Percentiles rank a stretch among this genome's conserved stretches.
These are phyloP conservation scores for Bufo gargarizans DNA, from an alignment of 2,113 vertebrate species.

Conservation along the genomic window DNA sequence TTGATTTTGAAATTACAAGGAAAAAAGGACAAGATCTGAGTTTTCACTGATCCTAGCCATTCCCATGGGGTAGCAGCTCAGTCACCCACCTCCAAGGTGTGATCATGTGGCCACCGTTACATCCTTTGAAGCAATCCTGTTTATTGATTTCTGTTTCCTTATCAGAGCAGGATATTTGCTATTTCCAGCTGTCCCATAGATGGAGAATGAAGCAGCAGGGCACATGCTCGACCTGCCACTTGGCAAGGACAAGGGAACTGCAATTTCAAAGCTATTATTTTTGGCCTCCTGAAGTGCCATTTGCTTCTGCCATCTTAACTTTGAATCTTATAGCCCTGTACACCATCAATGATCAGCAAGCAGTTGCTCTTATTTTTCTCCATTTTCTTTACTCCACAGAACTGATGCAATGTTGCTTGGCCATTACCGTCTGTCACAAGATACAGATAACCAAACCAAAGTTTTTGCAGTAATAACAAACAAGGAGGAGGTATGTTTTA, in stretches of 20 bases:
- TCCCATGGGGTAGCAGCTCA: too few relatives aligned
- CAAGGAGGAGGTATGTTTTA: slow-evolving; percentile 87
- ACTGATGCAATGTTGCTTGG: slow-evolving; percentile 90
- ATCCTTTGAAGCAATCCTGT: too few relatives aligned
- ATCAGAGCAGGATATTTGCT: too few relatives aligned
- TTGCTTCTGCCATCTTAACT: background rate
- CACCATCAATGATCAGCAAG: background rate
- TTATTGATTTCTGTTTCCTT: too few relatives aligned
- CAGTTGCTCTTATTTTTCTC: background rate
- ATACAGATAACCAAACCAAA: slow-evolving; percentile 99
- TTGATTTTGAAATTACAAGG: too few relatives aligned
- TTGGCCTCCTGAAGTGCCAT: background rate
- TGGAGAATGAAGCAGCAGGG: too few relatives aligned
- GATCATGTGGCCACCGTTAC: too few relatives aligned
- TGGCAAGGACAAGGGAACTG: background rate
- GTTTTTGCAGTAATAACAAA: slow-evolving; percentile 97
- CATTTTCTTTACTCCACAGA: slow-evolving; percentile 68
- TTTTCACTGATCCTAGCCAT: too few relatives aligned
- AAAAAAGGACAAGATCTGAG: too few relatives aligned
- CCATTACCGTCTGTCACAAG: slow-evolving; percentile 96
- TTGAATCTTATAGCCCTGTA: background rate
- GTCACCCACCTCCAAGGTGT: too few relatives aligned
- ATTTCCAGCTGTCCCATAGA: too few relatives aligned
- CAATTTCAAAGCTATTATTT: background rate
- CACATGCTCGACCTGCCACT: too few relatives aligned